These are phyloP conservation scores for Tipula unca DNA, from an alignment of 2,888 invertebrate species.

Conservation along the genomic window DNA sequence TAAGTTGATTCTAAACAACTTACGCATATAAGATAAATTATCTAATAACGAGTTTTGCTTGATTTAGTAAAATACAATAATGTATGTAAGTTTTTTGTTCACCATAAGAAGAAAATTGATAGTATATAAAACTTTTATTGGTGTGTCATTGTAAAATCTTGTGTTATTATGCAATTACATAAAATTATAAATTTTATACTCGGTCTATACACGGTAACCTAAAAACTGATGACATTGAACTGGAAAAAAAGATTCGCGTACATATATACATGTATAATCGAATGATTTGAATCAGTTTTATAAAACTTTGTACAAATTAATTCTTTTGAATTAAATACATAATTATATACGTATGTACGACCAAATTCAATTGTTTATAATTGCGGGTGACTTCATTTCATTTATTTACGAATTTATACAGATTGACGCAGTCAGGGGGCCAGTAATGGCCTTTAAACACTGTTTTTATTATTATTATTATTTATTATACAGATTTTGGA, in stretches of 20 bases:
- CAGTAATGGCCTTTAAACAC: too few relatives aligned
- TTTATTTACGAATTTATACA: too few relatives aligned
- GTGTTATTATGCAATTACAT: constrained; percentile 8
- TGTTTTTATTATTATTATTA: too few relatives aligned
- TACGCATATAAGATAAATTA: not conserved
- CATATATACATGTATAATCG: not conserved
- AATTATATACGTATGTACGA: too few relatives aligned
- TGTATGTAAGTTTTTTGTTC: not conserved
- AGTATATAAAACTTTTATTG: not conserved
- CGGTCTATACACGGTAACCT: not conserved
- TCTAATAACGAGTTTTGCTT: not conserved
- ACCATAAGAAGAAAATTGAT: not conserved
- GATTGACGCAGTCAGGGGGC: too few relatives aligned
- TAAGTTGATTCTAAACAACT: not conserved
- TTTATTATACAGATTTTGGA: too few relatives aligned
- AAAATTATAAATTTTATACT: not conserved
- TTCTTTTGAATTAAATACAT: not conserved
- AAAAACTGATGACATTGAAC: not conserved
- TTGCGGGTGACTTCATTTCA: too few relatives aligned
- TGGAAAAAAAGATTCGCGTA: not conserved
- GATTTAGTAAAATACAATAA: not conserved
- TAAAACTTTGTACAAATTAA: not conserved
- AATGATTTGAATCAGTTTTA: not conserved
- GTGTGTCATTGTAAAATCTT: not conserved
- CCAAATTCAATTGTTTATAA: not conserved